Evolutionary conservation across 2,113 vertebrate genomes (phyloP), one percentile per base, ranked within the genome.

Genomic region (Oenanthe oenanthe): DNA sequence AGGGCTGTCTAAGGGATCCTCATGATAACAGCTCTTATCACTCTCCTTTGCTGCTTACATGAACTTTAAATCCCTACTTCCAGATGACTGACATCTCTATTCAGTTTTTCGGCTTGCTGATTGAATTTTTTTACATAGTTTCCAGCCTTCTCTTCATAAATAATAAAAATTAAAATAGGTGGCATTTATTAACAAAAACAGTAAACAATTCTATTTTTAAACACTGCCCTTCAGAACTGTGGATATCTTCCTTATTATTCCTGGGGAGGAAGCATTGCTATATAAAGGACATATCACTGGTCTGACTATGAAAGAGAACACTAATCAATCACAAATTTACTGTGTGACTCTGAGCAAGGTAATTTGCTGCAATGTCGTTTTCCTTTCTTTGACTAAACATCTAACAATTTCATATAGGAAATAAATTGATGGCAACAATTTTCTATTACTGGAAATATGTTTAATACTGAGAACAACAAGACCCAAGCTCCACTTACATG

Each of bases 401-500:
- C 36, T 62, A 48, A 78, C 34, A 2, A 2, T 42, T 85, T 78
- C 17, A 78, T 36, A 74, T 5, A 38, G 38, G 19, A 71, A 82
- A 67, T 21, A 70, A 73, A 54, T 26, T 36, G 20, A 13, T 60
- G 13, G 15, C 13, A 54, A 28, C 3, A 78, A 45, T 26, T 73
- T 4, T 8, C 42, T 81, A 25, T 65, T 60, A 21, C 19, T 3
- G 4, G 25, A 87, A 61, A 57, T 34, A n/a, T 31, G 34, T 38
- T 47, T 40, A 63, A 3, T 36, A 38, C 32, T 51, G 34, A 87
- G 43, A 67, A 72, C 2, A 66, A 68, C 2, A 34, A 3, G 3
- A 28, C 7, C 15, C 24, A 38, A 20, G 20, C 6, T 60, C 40
- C 50, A 42, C 2, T 54, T 68, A 38, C 0, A 0, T 1, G 0